These are phyloP conservation scores for Drosophila lacicola DNA, from an alignment of 2,888 invertebrate genomes.

Conservation along the genomic window DNA sequence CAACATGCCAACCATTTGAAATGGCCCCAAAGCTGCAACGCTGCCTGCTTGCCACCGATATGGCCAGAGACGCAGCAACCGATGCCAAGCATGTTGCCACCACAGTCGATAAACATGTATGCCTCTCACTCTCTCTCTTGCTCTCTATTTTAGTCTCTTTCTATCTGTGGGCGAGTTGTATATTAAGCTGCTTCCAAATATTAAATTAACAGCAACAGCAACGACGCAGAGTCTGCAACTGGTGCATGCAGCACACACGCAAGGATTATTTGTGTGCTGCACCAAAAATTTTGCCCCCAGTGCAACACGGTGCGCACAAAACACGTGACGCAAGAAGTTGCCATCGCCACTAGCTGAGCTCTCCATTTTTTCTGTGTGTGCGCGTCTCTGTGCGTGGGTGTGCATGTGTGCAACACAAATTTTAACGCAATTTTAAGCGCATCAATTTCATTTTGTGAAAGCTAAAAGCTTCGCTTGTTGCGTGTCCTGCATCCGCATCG, in stretches of 20 bases:
- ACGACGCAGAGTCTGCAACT: constrained; percentile 44
- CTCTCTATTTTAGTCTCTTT: constrained; percentile 9
- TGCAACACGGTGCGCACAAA: constrained; percentile 28
- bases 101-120: constrained; percentile 33
- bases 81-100: constrained; percentile 40
- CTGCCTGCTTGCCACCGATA: constrained; percentile 56
- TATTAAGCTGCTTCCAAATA: constrained; percentile 79
- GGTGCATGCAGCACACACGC: constrained; percentile 35
- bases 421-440: constrained; percentile 80
- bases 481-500: constrained; percentile 54
- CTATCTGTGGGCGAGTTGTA: constrained; percentile 59
- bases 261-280: constrained; percentile 63
- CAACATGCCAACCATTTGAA: constrained; percentile 50
- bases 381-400: constrained; percentile 11
- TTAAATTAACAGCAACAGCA: constrained; percentile 73
- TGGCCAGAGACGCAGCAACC: constrained; percentile 20
- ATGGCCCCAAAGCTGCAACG: constrained; percentile 42
- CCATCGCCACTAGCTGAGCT: constrained; percentile 17
- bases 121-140: not conserved
- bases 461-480: constrained; percentile 75
- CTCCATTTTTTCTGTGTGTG: constrained; percentile 1
- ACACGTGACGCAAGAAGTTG: constrained; percentile 33
- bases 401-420: constrained; percentile 48
- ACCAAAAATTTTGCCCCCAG: constrained; percentile 47
- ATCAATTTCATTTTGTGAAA: constrained; percentile 76